Percentiles rank a stretch among this genome's conserved stretches.
phyloP scores from a whole-genome alignment of 2,113 vertebrate genomes.

The Rhea pennata region DNA sequence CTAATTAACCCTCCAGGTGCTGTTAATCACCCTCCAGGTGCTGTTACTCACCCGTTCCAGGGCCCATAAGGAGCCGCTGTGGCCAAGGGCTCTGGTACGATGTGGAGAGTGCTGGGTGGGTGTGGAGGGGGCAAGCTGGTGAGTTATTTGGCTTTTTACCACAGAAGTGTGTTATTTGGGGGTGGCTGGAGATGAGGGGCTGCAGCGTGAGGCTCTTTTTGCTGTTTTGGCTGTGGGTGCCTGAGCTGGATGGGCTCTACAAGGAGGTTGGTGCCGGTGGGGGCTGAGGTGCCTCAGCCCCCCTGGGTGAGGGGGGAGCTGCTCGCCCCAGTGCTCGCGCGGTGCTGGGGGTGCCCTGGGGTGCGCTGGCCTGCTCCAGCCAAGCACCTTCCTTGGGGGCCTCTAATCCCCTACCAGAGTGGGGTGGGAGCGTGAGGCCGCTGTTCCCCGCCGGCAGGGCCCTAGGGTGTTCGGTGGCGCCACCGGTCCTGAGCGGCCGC shows the following conservation, averaged over 20 bases:
- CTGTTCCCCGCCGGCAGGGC: accelerated
- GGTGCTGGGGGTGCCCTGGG: no score
- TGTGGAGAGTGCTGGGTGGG: accelerated
- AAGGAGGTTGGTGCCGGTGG: no score
- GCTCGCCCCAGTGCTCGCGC: no score
- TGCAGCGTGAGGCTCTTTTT: accelerated
- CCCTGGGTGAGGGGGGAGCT: no score
- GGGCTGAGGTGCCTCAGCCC: accelerated
- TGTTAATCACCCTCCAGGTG: background rate
- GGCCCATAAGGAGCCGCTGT: background rate
- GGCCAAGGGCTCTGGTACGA: accelerated
- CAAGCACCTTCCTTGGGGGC: no score
- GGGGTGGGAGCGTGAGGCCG: accelerated
- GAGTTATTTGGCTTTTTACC: background rate
- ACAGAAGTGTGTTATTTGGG: accelerated
- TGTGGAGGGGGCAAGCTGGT: background rate
- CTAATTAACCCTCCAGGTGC: no score
- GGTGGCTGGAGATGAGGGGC: accelerated
- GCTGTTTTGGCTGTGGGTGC: no score
- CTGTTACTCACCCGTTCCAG: background rate
- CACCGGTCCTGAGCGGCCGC: no score
- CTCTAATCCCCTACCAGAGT: no score
- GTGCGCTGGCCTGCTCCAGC: no score
- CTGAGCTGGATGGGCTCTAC: no score
- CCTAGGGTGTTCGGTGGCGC: no score